A percentile compares a stretch with the other conserved stretches of the same genome.
These are phyloP conservation scores for Chinchilla lanigera DNA, from an alignment of 2,113 vertebrate species.

Conservation along the genomic window DNA sequence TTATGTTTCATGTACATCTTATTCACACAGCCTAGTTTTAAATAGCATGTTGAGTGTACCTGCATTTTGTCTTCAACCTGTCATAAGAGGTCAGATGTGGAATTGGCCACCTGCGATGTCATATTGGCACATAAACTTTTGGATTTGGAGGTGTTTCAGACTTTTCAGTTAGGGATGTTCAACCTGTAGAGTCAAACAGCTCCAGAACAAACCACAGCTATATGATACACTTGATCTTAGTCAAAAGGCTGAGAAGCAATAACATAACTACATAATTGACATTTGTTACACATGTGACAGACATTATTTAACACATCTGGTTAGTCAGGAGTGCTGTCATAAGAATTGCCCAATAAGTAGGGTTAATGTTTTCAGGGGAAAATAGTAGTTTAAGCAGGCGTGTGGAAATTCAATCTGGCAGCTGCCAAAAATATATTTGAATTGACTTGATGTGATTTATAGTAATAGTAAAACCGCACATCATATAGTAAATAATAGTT, in stretches of 20 bases:
- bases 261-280: neutral
- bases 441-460: conserved; percentile 9
- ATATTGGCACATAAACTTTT: neutral
- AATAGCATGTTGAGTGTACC: neutral
- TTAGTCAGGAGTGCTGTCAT: neutral
- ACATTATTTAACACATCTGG: neutral
- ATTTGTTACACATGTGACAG: neutral
- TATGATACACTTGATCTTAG: neutral
- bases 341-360: neutral
- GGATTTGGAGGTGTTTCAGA: neutral
- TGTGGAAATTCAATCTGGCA: neutral
- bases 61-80: neutral
- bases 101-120: too few species aligned
- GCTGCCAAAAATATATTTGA: neutral
- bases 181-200: neutral
- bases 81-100: neutral
- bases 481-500: neutral
- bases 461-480: neutral
- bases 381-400: neutral
- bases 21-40: neutral
- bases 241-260: neutral
- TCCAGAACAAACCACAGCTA: neutral
- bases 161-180: neutral
- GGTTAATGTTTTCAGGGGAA: neutral
- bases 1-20: neutral